Percentiles rank a stretch among this genome's conserved stretches.
Conservation (phyloP, 2,797 vertebrate genomes). For the Myotis myotis region DNA sequence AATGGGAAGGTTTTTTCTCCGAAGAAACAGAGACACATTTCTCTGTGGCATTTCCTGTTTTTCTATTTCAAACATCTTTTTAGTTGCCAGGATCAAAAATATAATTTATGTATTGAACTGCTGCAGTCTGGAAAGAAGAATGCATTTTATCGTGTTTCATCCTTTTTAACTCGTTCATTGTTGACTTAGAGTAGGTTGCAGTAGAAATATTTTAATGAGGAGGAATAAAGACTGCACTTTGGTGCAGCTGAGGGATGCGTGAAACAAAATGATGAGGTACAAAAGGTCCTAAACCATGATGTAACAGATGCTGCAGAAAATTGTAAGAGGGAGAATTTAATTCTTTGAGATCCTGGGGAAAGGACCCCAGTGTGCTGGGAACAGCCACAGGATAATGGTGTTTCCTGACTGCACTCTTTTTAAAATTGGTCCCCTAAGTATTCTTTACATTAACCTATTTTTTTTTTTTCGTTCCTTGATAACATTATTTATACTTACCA, state of each 20-base stretch:
- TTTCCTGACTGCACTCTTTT: not conserved
- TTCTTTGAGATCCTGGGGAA: not conserved
- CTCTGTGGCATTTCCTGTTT: constrained; percentile 77
- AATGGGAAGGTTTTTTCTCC: constrained; percentile 60
- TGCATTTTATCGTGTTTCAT: constrained; percentile 43
- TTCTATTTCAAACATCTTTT: constrained; percentile 72
- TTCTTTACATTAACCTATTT: not conserved
- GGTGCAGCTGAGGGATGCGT: not conserved
- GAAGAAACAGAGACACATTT: constrained; percentile 73
- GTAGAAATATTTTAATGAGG: not conserved
- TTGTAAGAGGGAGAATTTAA: not conserved
- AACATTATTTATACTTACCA: not conserved
- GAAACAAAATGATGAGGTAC: not conserved
- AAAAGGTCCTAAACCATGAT: not conserved
- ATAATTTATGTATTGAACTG: constrained; percentile 70
- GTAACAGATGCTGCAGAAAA: not conserved
- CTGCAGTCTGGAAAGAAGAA: constrained; percentile 60
- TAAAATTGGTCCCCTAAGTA: not conserved
- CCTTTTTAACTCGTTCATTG: constrained; percentile 72
- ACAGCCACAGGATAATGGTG: not conserved
- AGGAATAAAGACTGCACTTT: not conserved
- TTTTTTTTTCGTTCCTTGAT: not conserved
- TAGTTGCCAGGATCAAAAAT: constrained; percentile 71
- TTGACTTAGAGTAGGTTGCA: not conserved
- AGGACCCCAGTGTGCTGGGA: not conserved